A percentile compares a stretch with the other conserved stretches of the same genome.
phyloP scores from a whole-genome alignment of 2,113 vertebrate species.

The Ailuropoda melanoleuca region DNA sequence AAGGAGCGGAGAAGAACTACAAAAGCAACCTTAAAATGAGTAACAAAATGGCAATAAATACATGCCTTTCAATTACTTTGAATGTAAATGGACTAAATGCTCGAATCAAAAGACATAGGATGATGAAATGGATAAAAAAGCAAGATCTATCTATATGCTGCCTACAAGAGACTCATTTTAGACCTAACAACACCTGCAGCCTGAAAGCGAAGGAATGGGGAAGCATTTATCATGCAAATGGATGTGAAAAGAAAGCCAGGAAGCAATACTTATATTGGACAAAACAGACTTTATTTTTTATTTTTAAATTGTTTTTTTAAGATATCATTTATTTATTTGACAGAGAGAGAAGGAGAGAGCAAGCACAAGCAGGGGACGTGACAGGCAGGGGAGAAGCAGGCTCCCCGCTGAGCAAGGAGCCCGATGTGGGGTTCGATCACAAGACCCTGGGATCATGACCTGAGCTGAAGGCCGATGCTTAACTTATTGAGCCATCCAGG shows the following conservation, averaged over 20 bases:
- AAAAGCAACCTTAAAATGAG: neutral
- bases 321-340: neutral
- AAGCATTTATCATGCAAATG: neutral
- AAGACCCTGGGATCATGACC: too few relatives aligned
- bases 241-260: neutral
- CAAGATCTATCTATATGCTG: neutral
- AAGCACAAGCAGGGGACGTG: too few relatives aligned
- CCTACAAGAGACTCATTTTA: neutral
- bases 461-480: too few relatives aligned
- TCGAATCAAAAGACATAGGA: neutral
- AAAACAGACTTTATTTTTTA: neutral
- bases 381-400: too few relatives aligned
- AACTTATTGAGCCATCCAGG: too few relatives aligned
- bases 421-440: too few relatives aligned
- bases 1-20: neutral
- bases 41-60: neutral
- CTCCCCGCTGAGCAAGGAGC: too few relatives aligned
- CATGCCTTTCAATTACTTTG: neutral
- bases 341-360: neutral
- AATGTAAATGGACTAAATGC: neutral
- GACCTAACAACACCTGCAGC: neutral
- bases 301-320: neutral
- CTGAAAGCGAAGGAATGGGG: neutral
- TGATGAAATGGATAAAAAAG: neutral
- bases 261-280: neutral